These are phyloP conservation scores for Hystrix cristata DNA, from an alignment of 2,113 vertebrate genomes.

Conservation along the genomic window DNA sequence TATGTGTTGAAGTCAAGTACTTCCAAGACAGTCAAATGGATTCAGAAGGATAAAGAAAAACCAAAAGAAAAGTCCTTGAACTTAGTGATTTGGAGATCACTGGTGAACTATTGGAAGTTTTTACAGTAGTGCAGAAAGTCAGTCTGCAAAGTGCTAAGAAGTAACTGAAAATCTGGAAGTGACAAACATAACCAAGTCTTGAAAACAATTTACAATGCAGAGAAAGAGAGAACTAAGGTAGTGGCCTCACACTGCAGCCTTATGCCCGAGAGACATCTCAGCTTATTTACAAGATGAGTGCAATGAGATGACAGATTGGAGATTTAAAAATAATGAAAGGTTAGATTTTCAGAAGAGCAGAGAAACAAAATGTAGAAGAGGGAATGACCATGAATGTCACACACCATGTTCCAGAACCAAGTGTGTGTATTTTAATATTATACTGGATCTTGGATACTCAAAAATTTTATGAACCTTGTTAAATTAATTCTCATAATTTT, in stretches of 20 bases:
- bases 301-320: neutral
- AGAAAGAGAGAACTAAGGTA: neutral
- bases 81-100: neutral
- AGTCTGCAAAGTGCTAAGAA: neutral
- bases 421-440: neutral
- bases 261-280: neutral
- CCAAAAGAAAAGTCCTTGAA: neutral
- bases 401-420: neutral
- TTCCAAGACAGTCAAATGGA: neutral
- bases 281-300: neutral
- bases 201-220: neutral
- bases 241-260: neutral
- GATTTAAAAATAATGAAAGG: neutral
- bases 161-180: neutral
- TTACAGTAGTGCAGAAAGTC: neutral
- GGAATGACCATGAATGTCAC: neutral
- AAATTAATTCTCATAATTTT: conserved; percentile 12
- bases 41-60: neutral
- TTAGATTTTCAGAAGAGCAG: neutral
- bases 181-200: neutral
- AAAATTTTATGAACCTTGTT: neutral
- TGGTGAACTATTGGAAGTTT: neutral
- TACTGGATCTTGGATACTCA: neutral
- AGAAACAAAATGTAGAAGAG: neutral
- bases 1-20: neutral